These are phyloP conservation scores for Meghimatium bilineatum DNA, from an alignment of 2,888 invertebrate genomes.

Conservation along the genomic window DNA sequence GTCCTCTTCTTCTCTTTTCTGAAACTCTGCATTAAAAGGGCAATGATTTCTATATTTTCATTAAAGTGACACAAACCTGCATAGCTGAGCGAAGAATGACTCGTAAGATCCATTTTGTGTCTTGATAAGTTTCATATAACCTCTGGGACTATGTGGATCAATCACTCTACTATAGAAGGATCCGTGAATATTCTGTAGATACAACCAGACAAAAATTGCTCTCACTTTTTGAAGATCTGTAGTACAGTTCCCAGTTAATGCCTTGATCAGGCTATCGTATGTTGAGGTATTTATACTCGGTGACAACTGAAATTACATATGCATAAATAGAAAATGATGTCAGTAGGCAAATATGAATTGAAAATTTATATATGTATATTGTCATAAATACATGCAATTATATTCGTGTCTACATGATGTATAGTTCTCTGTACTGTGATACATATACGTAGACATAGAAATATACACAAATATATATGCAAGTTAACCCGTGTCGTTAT, in stretches of 20 bases:
- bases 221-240: constrained; percentile 58
- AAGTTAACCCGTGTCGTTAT: too few species aligned
- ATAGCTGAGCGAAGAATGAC: constrained; percentile 59
- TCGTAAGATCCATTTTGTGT: constrained; percentile 59
- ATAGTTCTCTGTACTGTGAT: too few species aligned
- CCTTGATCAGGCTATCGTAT: constrained; percentile 51
- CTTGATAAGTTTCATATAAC: constrained; percentile 61
- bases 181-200: constrained; percentile 57
- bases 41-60: too few species aligned
- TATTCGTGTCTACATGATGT: too few species aligned
- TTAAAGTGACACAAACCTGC: constrained; percentile 59
- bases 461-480: too few species aligned
- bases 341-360: too few species aligned
- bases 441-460: too few species aligned
- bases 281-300: constrained; percentile 34
- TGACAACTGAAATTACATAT: constrained; percentile 16
- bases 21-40: too few species aligned
- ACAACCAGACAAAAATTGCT: constrained; percentile 61
- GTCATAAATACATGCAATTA: too few species aligned
- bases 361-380: too few species aligned
- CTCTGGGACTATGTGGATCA: constrained; percentile 56
- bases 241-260: constrained; percentile 44
- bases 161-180: constrained; percentile 52
- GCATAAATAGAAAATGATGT: not conserved
- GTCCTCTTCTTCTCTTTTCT: too few species aligned